Percentiles rank a stretch among this genome's conserved stretches.
Conservation (phyloP, 2,888 invertebrate species). For the Argynnis bischoffii region DNA sequence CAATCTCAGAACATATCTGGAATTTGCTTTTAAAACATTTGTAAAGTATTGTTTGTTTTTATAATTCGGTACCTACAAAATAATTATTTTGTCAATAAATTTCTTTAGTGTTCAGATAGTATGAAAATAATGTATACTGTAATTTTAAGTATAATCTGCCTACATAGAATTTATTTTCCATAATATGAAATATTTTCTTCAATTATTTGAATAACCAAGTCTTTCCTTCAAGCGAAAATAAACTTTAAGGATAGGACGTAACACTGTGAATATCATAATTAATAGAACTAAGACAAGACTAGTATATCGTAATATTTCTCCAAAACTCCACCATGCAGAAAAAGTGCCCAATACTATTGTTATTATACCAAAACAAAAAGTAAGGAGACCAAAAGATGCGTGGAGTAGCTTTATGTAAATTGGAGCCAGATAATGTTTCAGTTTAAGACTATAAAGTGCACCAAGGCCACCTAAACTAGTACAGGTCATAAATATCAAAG, state of each 20-base stretch:
- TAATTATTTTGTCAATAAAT: too few species aligned
- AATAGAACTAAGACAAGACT: conserved; percentile 60
- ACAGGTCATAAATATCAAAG: conserved; percentile 64
- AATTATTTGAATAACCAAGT: conserved; percentile 63
- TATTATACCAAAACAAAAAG: conserved; percentile 67
- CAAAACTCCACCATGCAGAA: conserved; percentile 70
- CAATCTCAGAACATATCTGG: too few species aligned
- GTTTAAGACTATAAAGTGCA: conserved; percentile 70
- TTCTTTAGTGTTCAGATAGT: not conserved
- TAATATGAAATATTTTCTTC: conserved; percentile 36
- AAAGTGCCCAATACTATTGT: conserved; percentile 69
- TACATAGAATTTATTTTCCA: not conserved
- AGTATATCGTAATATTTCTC: conserved; percentile 63
- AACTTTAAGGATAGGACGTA: conserved; percentile 72
- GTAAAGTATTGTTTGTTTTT: too few species aligned
- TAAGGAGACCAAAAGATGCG: conserved; percentile 66
- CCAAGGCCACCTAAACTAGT: conserved; percentile 73
- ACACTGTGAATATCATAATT: conserved; percentile 65
- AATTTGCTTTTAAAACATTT: too few species aligned
- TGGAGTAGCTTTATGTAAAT: conserved; percentile 74
- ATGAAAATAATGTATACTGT: not conserved
- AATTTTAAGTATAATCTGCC: not conserved
- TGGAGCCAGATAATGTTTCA: conserved; percentile 72
- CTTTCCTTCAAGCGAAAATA: conserved; percentile 75
- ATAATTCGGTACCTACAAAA: too few species aligned